Conservation (phyloP, 2,888 invertebrate genomes). For the Lepidocyrtoides sp. region DNA sequence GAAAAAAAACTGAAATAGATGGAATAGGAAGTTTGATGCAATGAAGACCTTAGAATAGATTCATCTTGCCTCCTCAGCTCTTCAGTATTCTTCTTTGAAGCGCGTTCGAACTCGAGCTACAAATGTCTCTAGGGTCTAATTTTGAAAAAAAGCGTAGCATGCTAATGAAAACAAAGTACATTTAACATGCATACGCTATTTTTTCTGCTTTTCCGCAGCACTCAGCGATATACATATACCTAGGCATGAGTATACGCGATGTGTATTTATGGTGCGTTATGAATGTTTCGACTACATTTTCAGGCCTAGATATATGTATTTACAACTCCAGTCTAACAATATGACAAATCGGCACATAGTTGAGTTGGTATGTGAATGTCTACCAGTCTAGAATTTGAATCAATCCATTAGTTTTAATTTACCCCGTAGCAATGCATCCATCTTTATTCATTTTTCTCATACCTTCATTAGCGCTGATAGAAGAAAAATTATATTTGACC, state of each 20-base stretch:
- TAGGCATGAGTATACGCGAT: background rate
- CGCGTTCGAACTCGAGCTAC: background rate
- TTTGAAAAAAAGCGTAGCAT: conserved; percentile 2
- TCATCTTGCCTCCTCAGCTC: background rate
- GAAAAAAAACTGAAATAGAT: conserved; percentile 27
- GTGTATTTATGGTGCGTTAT: conserved; percentile 21
- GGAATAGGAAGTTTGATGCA: conserved; percentile 57
- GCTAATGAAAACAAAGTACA: conserved; percentile 21
- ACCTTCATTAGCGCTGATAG: conserved; percentile 72
- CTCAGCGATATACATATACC: too few species aligned
- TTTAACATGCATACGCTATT: background rate
- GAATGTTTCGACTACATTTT: background rate
- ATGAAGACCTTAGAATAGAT: background rate
- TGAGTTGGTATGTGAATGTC: conserved; percentile 25
- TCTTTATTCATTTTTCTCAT: conserved; percentile 65
- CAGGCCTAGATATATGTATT: background rate
- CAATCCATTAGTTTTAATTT: conserved; percentile 79
- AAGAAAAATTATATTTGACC: conserved; percentile 44
- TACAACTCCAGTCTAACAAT: conserved; percentile 3
- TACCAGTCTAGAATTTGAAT: conserved; percentile 72
- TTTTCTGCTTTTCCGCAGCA: background rate
- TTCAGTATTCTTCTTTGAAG: background rate
- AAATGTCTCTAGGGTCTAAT: background rate
- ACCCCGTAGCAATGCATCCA: conserved; percentile 69
- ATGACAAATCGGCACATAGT: background rate